Conservation (phyloP, 2,888 invertebrate genomes). For the Pilophorus perplexus region DNA sequence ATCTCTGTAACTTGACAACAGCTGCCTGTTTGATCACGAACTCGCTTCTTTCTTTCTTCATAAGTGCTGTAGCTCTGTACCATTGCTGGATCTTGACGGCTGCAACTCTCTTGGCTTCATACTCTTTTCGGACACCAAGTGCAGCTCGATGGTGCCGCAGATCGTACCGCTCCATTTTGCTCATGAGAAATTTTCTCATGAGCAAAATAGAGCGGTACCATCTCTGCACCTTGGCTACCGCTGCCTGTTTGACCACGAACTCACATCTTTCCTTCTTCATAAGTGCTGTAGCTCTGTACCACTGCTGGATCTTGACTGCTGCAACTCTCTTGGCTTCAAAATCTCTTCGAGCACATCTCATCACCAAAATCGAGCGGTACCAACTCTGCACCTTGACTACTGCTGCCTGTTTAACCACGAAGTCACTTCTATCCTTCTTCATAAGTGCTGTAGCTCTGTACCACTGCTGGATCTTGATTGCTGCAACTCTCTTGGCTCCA, state of each 20-base stretch:
- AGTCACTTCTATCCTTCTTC: background rate
- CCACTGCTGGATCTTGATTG: slow-evolving; percentile 3
- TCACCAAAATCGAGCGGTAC: background rate
- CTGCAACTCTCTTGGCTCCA: background rate
- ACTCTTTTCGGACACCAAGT: background rate
- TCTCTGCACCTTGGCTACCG: background rate
- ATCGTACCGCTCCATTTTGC: too few relatives aligned
- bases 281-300: background rate
- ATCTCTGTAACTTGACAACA: slow-evolving; percentile 6
- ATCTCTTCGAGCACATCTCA: background rate
- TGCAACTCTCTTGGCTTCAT: background rate
- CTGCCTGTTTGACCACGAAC: background rate
- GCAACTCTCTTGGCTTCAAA: background rate
- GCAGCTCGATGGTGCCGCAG: background rate
- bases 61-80: background rate
- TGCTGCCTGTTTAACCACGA: background rate
- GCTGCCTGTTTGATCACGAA: background rate
- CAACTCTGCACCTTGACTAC: slow-evolving; percentile 9
- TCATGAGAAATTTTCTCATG: background rate
- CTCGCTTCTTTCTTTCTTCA: background rate
- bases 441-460: background rate
- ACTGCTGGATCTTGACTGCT: background rate
- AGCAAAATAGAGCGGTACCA: background rate
- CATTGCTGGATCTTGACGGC: background rate
- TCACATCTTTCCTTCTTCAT: background rate